A percentile compares a stretch with the other conserved stretches of the same genome.
These are phyloP conservation scores for Plectropomus leopardus DNA, from an alignment of 2,113 vertebrate species.

Conservation along the genomic window DNA sequence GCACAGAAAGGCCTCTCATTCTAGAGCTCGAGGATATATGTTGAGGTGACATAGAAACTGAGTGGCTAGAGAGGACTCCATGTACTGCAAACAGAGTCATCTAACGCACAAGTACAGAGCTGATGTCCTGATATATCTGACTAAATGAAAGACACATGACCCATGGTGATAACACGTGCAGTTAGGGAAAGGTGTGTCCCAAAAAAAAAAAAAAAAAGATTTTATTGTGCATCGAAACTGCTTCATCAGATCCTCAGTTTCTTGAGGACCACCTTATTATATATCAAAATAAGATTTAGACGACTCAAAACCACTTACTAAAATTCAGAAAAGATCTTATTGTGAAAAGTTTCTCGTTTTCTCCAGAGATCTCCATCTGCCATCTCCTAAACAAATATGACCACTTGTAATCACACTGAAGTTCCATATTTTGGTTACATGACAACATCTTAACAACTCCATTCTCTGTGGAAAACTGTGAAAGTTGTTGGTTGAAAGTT, in stretches of 20 bases:
- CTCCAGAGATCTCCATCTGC: background rate
- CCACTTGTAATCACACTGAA: background rate
- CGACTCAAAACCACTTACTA: too few species aligned
- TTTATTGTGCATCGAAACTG: background rate
- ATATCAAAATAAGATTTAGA: too few species aligned
- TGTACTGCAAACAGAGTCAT: background rate
- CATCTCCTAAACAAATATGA: background rate
- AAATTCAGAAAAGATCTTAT: too few species aligned
- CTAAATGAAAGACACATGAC: background rate
- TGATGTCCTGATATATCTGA: background rate
- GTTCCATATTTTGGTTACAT: too few species aligned
- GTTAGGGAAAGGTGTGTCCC: background rate
- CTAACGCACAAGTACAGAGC: background rate
- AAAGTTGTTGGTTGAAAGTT: too few species aligned
- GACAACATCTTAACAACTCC: too few species aligned
- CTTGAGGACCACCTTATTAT: too few species aligned
- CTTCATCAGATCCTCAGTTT: background rate
- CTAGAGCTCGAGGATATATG: conserved; percentile 25
- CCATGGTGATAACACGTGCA: background rate
- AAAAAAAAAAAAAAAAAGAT: background rate
- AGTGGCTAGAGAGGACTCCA: background rate
- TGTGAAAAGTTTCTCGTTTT: too few species aligned
- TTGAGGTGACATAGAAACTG: background rate
- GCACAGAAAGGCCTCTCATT: conserved; percentile 1
- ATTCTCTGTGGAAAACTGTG: too few species aligned